Base-by-base conservation (phyloP, 2,797 vertebrate species). In the Meda fulgida region DNA sequence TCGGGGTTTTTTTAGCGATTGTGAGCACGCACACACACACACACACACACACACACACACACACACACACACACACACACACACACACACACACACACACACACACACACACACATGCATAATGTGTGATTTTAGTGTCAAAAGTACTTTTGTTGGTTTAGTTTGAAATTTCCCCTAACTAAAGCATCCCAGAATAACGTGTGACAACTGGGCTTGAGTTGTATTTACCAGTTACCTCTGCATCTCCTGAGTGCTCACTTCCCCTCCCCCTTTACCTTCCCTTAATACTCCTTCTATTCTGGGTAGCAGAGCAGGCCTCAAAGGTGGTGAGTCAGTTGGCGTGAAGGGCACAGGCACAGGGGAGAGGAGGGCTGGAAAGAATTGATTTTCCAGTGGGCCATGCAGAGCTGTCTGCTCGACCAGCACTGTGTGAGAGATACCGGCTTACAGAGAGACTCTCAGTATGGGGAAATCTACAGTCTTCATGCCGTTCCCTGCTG, bases 381-480 rank as follows among this genome's bases (percentile, higher is more conserved):
- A 94, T 92, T 89, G 93, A 94, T 95, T 95, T 95, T 92, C 88
- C 89, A 86, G 90, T 89, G 26, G 55, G 87, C 89, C 88, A 71
- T 43, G 85, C 83, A 88, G 89, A 84, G 79, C 89, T 84, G 91
- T 92, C 85, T 90, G 89, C 89, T 90, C 90, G 85, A 65, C 67
- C 5, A 89, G 91, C 38, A 71, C 72, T 65, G 58, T 65, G 53
- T 71, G 83, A 75, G 26, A 36, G 48, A 72, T 84, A 84, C 70
- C 8, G 66, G 21, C 66, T 53, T 75, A 81, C 55, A 84, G 72
- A 69, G 79, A 58, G 73, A 72, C 60, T 40, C 55, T 83, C 58
- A 34, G 46, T 46, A 58, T 60, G 40, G 55, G 70, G 60, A 84
- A 76, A 77, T 80, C 40, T 46, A 67, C 83, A 66, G 43, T 40